Evolutionary conservation across 1,140 invertebrate species (phyloP).

Genomic region (Drosophila orena): DNA sequence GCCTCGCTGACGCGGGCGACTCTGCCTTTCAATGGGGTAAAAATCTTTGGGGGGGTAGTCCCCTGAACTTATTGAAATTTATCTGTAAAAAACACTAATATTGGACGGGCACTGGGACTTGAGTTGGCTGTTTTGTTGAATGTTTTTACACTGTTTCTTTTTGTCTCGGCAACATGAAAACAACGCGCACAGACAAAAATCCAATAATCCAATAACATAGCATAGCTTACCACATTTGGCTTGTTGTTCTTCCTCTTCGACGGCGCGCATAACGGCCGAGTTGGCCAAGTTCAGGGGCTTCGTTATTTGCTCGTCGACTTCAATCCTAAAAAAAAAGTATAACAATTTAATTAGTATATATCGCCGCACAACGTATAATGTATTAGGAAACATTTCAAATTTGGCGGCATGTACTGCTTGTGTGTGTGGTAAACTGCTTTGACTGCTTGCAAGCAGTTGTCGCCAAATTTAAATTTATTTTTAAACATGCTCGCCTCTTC

Average conservation of each 20-base stretch:
- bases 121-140: slow-evolving; percentile 58
- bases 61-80: slow-evolving; percentile 1
- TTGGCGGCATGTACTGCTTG: slow-evolving; percentile 13
- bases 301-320: slow-evolving; percentile 83
- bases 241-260: slow-evolving; percentile 91
- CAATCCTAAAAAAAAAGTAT: slow-evolving; percentile 49
- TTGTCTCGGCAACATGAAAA: slow-evolving; percentile 8
- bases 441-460: slow-evolving; percentile 11
- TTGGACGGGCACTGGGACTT: slow-evolving; percentile 19
- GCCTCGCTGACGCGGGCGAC: slow-evolving; percentile 65
- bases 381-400: background rate
- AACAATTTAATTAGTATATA: background rate
- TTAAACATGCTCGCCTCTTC: background rate
- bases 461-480: background rate
- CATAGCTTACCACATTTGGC: slow-evolving; percentile 87
- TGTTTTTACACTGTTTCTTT: slow-evolving; percentile 52
- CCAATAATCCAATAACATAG: background rate
- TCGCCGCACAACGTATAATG: background rate
- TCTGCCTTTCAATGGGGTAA: slow-evolving; percentile 47
- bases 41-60: slow-evolving; percentile 29
- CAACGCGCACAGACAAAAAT: slow-evolving; percentile 18
- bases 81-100: slow-evolving; percentile 13
- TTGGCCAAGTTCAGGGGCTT: slow-evolving; percentile 92
- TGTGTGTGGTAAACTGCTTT: background rate
- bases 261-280: slow-evolving; percentile 91